Evolutionary conservation across 2,888 invertebrate species (phyloP).

Genomic region (Hartigia nigra): DNA sequence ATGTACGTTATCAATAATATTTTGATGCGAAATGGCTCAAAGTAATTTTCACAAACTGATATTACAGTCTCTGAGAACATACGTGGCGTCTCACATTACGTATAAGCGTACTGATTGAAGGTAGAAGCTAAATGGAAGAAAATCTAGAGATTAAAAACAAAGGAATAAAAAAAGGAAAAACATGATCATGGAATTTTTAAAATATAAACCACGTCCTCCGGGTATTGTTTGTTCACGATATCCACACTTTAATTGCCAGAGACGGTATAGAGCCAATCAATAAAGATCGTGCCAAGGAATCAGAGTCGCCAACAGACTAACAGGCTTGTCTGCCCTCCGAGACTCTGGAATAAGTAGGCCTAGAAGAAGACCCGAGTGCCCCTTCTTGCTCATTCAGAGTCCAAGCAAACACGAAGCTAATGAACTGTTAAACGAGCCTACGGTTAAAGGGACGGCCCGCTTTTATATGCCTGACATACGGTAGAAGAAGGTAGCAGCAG

Average conservation of each 20-base stretch:
- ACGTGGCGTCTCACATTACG: not conserved
- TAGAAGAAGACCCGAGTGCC: slow-evolving; percentile 1
- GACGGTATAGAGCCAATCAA: not conserved
- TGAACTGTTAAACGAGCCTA: slow-evolving; percentile 50
- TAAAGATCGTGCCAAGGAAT: not conserved
- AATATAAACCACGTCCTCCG: not conserved
- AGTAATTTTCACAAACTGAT: not conserved
- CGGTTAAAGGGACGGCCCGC: slow-evolving; percentile 11
- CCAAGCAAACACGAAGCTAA: slow-evolving; percentile 38
- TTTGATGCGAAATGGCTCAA: not conserved
- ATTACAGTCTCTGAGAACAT: not conserved
- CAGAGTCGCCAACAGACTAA: not conserved
- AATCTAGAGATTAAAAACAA: not conserved
- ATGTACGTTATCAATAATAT: not conserved
- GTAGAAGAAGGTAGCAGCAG: slow-evolving; percentile 12
- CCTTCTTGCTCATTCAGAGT: slow-evolving; percentile 31
- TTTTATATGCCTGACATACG: slow-evolving; percentile 8
- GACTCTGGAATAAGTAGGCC: not conserved
- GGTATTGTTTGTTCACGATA: not conserved
- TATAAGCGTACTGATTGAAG: not conserved
- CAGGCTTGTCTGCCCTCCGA: not conserved
- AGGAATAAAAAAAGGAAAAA: not conserved
- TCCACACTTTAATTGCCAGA: not conserved
- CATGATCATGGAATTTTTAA: not conserved
- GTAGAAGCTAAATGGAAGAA: not conserved